Evolutionary conservation across 2,113 vertebrate species (phyloP).

Genomic region (Oenanthe oenanthe): DNA sequence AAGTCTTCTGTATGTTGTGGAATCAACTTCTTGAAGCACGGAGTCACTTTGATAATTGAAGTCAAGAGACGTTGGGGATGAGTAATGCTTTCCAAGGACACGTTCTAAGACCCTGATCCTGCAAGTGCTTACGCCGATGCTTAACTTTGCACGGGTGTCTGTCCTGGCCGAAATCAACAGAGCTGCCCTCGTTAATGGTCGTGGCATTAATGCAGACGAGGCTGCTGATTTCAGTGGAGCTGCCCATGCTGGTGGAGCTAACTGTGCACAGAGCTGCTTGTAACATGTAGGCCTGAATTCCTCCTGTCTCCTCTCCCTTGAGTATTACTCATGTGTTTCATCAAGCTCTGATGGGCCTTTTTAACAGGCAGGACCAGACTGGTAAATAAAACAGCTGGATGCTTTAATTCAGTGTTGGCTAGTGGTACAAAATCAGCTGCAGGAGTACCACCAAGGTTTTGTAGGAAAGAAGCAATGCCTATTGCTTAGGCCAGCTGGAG

Average conservation of each 20-base stretch:
- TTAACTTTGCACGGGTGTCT: not conserved
- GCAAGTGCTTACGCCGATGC: conserved; percentile 31
- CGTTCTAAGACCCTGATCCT: conserved; percentile 58
- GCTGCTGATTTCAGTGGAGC: not conserved
- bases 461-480: not conserved
- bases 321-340: conserved; percentile 13
- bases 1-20: not conserved
- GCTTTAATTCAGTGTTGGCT: not conserved
- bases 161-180: not conserved
- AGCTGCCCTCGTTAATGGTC: not conserved
- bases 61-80: conserved; percentile 46
- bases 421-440: not conserved
- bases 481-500: conserved; percentile 7
- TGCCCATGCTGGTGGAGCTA: not conserved
- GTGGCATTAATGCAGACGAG: not conserved
- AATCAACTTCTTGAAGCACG: conserved; percentile 27
- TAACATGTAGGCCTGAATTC: conserved; percentile 17
- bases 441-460: not conserved
- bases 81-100: conserved; percentile 69
- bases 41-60: conserved; percentile 55
- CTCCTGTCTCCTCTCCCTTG: not conserved
- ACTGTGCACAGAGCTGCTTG: not conserved
- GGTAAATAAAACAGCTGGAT: not conserved
- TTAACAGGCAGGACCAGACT: not conserved
- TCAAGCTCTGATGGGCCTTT: not conserved